phyloP scores from a whole-genome alignment of 2,797 vertebrate genomes.

The Labroides dimidiatus region DNA sequence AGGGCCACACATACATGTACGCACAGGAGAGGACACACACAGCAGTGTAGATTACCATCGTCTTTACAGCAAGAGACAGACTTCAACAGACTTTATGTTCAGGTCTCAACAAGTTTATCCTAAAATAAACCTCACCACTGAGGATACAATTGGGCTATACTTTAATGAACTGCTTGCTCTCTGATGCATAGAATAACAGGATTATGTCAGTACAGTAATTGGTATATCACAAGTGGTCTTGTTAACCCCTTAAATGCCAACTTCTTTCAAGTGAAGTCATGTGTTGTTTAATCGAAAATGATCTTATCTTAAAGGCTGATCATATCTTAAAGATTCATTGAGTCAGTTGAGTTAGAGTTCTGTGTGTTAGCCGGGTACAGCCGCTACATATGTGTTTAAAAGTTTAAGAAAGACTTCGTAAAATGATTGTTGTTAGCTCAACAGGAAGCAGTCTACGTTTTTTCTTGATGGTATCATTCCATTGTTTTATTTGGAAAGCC shows the following conservation, averaged over 20 bases:
- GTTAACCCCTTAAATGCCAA: slow-evolving; percentile 29
- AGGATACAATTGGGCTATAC: slow-evolving; percentile 6
- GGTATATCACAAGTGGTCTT: slow-evolving; percentile 43
- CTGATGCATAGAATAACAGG: slow-evolving; percentile 42
- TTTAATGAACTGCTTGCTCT: slow-evolving; percentile 45
- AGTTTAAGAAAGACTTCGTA: neutral
- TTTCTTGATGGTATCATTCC: too few relatives aligned
- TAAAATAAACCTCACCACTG: neutral
- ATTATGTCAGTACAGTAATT: slow-evolving; percentile 52
- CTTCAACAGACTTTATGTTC: neutral
- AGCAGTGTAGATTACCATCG: neutral
- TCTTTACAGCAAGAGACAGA: slow-evolving; percentile 14
- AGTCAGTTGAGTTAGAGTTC: neutral
- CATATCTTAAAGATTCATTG: too few relatives aligned
- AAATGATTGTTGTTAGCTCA: neutral
- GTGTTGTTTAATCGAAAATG: neutral
- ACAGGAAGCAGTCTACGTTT: neutral
- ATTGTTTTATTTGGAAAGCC: neutral
- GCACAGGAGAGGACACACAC: slow-evolving; percentile 1
- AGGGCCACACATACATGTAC: slow-evolving; percentile 18
- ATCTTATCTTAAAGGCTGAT: too few relatives aligned
- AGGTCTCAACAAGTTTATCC: neutral
- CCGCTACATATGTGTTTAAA: neutral
- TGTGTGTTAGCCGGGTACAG: neutral
- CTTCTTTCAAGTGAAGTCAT: neutral